Evolutionary conservation across 2,888 invertebrate genomes (phyloP).

Genomic region (Octonoba sinensis): DNA sequence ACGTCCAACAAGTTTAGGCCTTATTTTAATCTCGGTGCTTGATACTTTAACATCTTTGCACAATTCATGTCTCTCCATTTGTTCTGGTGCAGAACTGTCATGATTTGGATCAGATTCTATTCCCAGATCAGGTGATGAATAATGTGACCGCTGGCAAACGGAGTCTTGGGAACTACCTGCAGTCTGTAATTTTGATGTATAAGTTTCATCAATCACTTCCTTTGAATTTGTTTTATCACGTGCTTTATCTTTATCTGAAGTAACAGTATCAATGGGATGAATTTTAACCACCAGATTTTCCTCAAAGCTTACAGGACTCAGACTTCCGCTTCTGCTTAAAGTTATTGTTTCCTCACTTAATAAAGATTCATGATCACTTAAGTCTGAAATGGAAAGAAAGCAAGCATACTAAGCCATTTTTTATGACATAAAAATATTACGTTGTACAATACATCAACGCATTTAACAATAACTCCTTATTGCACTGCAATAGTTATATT

Average conservation of each 20-base stretch:
- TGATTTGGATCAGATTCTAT: constrained; percentile 65
- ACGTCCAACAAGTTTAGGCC: no score
- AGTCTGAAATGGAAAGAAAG: constrained; percentile 15
- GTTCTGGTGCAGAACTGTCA: constrained; percentile 63
- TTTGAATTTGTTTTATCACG: background rate
- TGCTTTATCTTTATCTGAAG: background rate
- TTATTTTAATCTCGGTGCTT: no score
- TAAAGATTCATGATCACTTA: constrained; percentile 46
- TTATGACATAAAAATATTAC: no score
- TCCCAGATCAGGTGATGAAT: constrained; percentile 66
- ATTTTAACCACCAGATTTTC: constrained; percentile 10
- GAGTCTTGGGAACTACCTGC: constrained; percentile 38
- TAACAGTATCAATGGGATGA: background rate
- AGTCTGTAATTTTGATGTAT: constrained; percentile 2
- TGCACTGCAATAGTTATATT: no score
- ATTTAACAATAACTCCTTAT: no score
- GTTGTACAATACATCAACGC: no score
- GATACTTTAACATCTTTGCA: no score
- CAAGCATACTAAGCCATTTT: background rate
- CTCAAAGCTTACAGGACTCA: constrained; percentile 49
- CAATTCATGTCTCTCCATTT: background rate
- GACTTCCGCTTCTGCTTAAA: constrained; percentile 48
- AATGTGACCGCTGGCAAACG: constrained; percentile 47
- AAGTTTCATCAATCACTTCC: background rate
- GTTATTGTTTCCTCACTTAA: constrained; percentile 51